A percentile compares a stretch with the other conserved stretches of the same genome.
phyloP scores from a whole-genome alignment of 2,113 vertebrate species.

The Salvator merianae region DNA sequence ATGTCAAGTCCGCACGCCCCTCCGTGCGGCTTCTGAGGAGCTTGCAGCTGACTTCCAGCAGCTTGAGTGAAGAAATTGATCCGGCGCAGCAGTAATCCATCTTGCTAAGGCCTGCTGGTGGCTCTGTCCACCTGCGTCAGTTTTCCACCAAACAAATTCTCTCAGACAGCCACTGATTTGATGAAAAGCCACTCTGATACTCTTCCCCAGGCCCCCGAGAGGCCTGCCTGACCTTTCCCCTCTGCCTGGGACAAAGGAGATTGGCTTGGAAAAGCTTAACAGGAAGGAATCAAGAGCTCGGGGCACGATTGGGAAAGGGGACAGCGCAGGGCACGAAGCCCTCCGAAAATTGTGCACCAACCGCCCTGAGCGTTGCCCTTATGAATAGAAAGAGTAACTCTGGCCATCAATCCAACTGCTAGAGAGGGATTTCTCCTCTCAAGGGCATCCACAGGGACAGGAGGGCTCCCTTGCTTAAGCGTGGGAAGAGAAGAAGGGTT shows the following conservation, averaged over 20 bases:
- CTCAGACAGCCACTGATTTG: background rate
- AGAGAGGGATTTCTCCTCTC: background rate
- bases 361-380: no score
- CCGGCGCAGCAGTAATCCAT: conserved; percentile 12
- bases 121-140: background rate
- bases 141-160: background rate
- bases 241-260: background rate
- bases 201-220: background rate
- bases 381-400: background rate
- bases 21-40: rapidly evolving
- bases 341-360: background rate
- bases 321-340: background rate
- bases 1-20: background rate
- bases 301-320: no score
- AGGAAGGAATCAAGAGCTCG: rapidly evolving
- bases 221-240: background rate
- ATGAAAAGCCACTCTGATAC: rapidly evolving
- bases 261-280: rapidly evolving
- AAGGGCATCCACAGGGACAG: rapidly evolving
- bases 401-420: no score
- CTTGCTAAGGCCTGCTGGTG: conserved; percentile 8
- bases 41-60: conserved; percentile 18
- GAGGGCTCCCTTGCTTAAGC: background rate
- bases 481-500: background rate
- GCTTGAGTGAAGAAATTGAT: conserved; percentile 19